phyloP scores from a whole-genome alignment of 2,888 invertebrate species.

The Coelopa pilipes region DNA sequence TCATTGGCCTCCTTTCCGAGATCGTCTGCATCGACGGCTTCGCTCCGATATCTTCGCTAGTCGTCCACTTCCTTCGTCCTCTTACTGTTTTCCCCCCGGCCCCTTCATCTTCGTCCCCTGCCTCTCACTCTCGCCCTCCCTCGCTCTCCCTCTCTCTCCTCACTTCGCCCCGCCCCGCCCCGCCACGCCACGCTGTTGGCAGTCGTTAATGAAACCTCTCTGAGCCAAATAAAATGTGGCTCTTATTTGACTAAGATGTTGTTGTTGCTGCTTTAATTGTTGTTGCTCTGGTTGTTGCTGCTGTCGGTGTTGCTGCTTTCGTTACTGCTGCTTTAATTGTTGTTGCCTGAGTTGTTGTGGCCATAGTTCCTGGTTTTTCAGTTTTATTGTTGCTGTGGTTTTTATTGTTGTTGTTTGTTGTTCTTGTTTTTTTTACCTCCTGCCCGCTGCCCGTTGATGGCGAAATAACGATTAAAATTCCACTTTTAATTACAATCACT shows the following conservation, averaged over 20 bases:
- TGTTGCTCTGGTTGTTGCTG: slow-evolving; percentile 16
- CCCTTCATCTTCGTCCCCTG: too few species aligned
- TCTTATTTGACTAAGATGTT: slow-evolving; percentile 39
- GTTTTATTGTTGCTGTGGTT: slow-evolving; percentile 26
- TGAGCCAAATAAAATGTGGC: slow-evolving; percentile 17
- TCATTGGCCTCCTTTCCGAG: background rate
- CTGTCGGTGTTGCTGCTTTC: slow-evolving; percentile 42
- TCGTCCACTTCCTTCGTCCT: too few species aligned
- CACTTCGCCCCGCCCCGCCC: too few species aligned
- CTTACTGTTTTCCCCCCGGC: too few species aligned
- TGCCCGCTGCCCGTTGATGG: slow-evolving; percentile 42
- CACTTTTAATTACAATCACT: slow-evolving; percentile 49
- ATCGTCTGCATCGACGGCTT: too few species aligned
- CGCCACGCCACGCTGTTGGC: too few species aligned
- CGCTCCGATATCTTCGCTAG: too few species aligned
- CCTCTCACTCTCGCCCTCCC: too few species aligned
- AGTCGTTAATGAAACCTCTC: background rate
- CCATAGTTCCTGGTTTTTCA: too few species aligned
- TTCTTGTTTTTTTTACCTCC: slow-evolving; percentile 47
- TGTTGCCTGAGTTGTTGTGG: slow-evolving; percentile 17
- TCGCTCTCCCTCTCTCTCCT: too few species aligned
- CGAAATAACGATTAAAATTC: slow-evolving; percentile 48
- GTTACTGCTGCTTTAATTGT: slow-evolving; percentile 47
- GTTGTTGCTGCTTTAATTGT: slow-evolving; percentile 33
- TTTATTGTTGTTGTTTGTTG: slow-evolving; percentile 35